Evolutionary conservation across 2,113 vertebrate genomes (phyloP).

Genomic region (Microtus ochrogaster): DNA sequence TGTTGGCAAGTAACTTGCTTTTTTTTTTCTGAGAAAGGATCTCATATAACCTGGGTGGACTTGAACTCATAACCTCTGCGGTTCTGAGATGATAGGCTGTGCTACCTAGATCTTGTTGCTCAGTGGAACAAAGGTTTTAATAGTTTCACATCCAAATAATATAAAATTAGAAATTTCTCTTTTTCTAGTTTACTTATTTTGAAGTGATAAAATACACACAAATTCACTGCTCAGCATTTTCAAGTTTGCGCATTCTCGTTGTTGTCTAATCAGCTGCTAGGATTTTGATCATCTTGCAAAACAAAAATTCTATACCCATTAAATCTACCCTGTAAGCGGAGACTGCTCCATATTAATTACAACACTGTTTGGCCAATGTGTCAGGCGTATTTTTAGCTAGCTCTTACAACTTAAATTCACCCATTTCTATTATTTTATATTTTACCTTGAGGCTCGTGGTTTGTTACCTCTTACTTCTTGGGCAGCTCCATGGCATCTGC

Average conservation of each 20-base stretch:
- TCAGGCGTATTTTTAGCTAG: no score
- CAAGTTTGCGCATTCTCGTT: no score
- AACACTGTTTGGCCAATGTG: no score
- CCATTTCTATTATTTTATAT: no score
- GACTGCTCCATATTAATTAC: no score
- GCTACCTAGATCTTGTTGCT: background rate
- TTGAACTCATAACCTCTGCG: background rate
- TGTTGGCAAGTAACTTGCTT: rapidly evolving
- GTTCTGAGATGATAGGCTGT: background rate
- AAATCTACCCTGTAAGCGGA: no score
- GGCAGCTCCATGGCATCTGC: no score
- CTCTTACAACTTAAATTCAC: no score
- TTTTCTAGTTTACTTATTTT: background rate
- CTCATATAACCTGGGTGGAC: background rate
- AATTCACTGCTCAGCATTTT: background rate
- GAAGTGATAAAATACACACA: background rate
- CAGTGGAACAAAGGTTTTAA: background rate
- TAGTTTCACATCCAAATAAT: background rate
- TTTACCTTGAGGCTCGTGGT: no score
- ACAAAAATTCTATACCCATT: background rate
- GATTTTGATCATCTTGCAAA: background rate
- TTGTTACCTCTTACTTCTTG: no score
- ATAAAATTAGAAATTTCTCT: background rate
- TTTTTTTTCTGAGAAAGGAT: background rate
- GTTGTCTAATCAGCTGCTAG: background rate